A percentile compares a stretch with the other conserved stretches of the same genome.
phyloP scores from a whole-genome alignment of 2,113 vertebrate genomes.

The Dromiciops gliroides region DNA sequence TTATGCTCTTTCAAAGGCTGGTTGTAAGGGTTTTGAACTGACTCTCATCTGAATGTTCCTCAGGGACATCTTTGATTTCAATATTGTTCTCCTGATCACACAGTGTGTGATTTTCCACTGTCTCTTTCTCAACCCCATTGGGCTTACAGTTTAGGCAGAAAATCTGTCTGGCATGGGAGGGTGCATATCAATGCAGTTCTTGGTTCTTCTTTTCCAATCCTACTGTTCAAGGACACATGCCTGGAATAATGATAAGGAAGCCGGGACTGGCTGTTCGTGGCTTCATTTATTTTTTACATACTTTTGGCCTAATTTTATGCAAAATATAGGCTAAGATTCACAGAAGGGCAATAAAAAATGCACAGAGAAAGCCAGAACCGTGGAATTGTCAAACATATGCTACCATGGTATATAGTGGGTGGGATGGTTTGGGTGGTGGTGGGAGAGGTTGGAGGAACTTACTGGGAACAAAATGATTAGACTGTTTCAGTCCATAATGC shows the following conservation, averaged over 20 bases:
- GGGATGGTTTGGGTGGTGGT: background rate
- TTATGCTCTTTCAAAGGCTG: constrained; percentile 35
- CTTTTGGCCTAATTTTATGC: constrained; percentile 52
- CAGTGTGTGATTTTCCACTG: constrained; percentile 13
- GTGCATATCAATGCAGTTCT: background rate
- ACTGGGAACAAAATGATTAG: constrained; percentile 10
- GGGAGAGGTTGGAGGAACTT: constrained; percentile 10
- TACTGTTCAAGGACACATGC: background rate
- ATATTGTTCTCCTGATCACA: constrained; percentile 39
- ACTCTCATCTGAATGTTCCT: background rate
- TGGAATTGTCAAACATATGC: constrained; percentile 55
- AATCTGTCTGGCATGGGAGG: constrained; percentile 27
- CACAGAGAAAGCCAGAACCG: constrained; percentile 35
- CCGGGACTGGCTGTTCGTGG: constrained; percentile 19
- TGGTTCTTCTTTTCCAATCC: background rate
- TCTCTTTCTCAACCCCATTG: constrained; percentile 17
- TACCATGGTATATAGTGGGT: constrained; percentile 17
- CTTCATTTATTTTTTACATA: constrained; percentile 32
- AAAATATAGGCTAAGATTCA: constrained; percentile 36
- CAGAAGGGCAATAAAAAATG: constrained; percentile 52
- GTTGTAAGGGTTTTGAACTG: constrained; percentile 12
- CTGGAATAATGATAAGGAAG: constrained; percentile 31
- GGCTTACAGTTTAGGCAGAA: constrained; percentile 9
- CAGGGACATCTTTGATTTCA: constrained; percentile 35
- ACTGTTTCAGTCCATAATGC: background rate